Evolutionary conservation across 2,888 invertebrate genomes (phyloP).

Genomic region (Hesperia comma): DNA sequence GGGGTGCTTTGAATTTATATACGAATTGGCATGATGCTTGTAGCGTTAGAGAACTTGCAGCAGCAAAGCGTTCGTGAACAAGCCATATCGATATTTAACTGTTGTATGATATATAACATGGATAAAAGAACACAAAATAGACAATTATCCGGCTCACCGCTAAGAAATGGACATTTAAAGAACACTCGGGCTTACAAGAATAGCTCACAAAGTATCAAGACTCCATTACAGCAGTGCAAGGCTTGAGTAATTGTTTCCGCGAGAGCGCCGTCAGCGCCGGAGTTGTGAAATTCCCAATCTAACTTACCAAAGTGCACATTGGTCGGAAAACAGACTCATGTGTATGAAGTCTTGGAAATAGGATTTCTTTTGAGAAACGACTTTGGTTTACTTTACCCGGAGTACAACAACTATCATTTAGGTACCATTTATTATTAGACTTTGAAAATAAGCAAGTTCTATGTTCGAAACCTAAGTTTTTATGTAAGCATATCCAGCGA

Average conservation of each 20-base stretch:
- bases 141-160: too few relatives aligned
- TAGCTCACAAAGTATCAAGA: not conserved
- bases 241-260: slow-evolving; percentile 22
- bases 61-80: too few relatives aligned
- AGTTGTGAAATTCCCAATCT: slow-evolving; percentile 17
- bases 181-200: not conserved
- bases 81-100: too few relatives aligned
- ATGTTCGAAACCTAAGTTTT: too few relatives aligned
- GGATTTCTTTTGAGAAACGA: not conserved
- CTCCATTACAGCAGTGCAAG: slow-evolving; percentile 1
- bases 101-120: too few relatives aligned
- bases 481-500: too few relatives aligned
- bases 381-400: not conserved
- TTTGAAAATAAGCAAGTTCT: too few relatives aligned
- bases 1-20: too few relatives aligned
- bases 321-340: slow-evolving; percentile 5
- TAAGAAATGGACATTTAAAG: not conserved
- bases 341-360: not conserved
- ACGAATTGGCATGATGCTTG: too few relatives aligned
- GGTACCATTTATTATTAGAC: not conserved
- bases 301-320: slow-evolving; percentile 12
- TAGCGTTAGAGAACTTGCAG: too few relatives aligned
- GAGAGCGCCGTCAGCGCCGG: not conserved
- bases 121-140: too few relatives aligned
- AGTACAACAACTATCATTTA: not conserved